Evolutionary conservation across 2,797 vertebrate species (phyloP).

Genomic region (Notamacropus eugenii): DNA sequence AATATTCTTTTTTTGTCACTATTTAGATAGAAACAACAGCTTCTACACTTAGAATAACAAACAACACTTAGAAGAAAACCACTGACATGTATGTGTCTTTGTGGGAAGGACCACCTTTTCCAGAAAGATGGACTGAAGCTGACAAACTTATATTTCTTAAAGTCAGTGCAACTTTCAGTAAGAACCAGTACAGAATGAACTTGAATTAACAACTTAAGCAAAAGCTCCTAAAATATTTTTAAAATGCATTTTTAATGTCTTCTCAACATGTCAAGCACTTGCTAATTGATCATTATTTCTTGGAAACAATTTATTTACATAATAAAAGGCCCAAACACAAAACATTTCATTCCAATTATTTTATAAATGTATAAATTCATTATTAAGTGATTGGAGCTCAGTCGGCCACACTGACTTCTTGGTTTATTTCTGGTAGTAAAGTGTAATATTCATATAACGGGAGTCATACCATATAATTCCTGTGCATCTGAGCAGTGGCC

Average conservation of each 20-base stretch:
- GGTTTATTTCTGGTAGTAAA: background rate
- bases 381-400: background rate
- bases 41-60: background rate
- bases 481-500: slow-evolving; percentile 86
- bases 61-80: background rate
- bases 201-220: background rate
- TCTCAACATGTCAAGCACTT: background rate
- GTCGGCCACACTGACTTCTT: slow-evolving; percentile 24
- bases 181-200: slow-evolving; percentile 35
- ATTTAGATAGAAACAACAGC: slow-evolving; percentile 6
- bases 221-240: slow-evolving; percentile 33
- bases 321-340: slow-evolving; percentile 45
- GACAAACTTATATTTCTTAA: slow-evolving; percentile 18
- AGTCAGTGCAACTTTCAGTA: background rate
- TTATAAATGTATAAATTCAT: slow-evolving; percentile 37
- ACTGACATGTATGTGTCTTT: slow-evolving; percentile 34
- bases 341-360: slow-evolving; percentile 15
- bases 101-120: slow-evolving; percentile 2
- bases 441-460: slow-evolving; percentile 28
- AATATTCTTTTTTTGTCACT: background rate
- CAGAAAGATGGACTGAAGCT: background rate
- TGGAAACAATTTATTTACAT: slow-evolving; percentile 43
- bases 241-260: background rate
- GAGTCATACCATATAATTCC: slow-evolving; percentile 79
- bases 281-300: slow-evolving; percentile 15